A percentile compares a stretch with the other conserved stretches of the same genome.
Evolutionary conservation across 92 coral and sea anemone genomes (phyloP).

Genomic region (Palythoa grandis): DNA sequence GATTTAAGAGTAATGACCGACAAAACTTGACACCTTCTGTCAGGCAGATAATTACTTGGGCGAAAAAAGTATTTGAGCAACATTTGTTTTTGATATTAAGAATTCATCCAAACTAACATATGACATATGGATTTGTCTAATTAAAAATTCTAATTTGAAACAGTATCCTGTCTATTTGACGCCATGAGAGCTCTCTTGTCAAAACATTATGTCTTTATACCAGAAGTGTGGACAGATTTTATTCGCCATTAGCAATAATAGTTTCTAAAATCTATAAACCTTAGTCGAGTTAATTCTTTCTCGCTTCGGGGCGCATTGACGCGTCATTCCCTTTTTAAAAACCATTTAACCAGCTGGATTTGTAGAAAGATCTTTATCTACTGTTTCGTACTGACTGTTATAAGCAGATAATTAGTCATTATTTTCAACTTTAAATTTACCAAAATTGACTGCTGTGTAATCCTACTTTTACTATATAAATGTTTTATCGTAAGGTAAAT

Average conservation of each 20-base stretch:
- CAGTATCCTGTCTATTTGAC: constrained; percentile 14
- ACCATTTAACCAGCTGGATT: neutral
- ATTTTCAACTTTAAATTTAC: neutral
- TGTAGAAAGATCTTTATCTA: neutral
- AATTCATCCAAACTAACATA: constrained; percentile 15
- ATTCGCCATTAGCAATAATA: neutral
- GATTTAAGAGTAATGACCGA: neutral
- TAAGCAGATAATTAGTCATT: constrained; percentile 32
- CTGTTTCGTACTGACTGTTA: neutral
- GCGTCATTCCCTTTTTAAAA: neutral
- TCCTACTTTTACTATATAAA: neutral
- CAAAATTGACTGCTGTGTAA: constrained; percentile 13
- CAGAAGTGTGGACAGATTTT: neutral
- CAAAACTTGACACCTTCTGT: constrained; percentile 5
- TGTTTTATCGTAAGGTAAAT: neutral
- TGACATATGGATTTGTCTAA: constrained; percentile 17
- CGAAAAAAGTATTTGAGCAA: neutral
- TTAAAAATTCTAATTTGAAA: constrained; percentile 4
- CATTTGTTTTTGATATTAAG: constrained; percentile 7
- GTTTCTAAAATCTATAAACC: neutral
- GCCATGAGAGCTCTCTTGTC: neutral
- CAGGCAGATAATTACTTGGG: neutral
- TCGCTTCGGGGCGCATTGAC: neutral
- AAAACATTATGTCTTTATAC: neutral
- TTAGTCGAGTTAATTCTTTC: too few relatives aligned